Evolutionary conservation across 2,888 invertebrate genomes (phyloP).

Genomic region (Thumatha senex): DNA sequence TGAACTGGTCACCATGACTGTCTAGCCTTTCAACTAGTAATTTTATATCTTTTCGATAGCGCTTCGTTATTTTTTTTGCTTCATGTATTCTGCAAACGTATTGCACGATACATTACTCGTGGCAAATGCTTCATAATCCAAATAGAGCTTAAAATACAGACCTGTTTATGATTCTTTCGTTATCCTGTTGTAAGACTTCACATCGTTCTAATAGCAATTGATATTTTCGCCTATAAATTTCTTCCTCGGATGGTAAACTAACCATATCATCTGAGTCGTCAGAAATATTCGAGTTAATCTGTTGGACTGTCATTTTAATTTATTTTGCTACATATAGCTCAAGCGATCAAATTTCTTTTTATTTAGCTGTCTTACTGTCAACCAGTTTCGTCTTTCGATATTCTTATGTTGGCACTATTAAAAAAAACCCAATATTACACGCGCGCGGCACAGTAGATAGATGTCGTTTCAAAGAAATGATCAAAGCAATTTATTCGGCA

Average conservation of each 20-base stretch:
- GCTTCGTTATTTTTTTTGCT: slow-evolving; percentile 87
- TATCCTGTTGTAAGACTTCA: slow-evolving; percentile 89
- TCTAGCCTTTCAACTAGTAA: slow-evolving; percentile 87
- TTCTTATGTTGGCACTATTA: slow-evolving; percentile 34
- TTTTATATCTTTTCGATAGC: slow-evolving; percentile 87
- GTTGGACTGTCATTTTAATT: slow-evolving; percentile 84
- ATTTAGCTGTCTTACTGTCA: slow-evolving; percentile 52
- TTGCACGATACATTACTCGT: slow-evolving; percentile 29
- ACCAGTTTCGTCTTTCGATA: slow-evolving; percentile 10
- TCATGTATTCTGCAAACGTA: slow-evolving; percentile 85
- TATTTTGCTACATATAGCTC: slow-evolving; percentile 77
- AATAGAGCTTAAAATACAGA: slow-evolving; percentile 53
- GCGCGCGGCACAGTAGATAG: no score
- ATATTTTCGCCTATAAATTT: slow-evolving; percentile 89
- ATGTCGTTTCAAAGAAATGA: no score
- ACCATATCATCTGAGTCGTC: slow-evolving; percentile 83
- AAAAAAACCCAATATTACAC: not conserved
- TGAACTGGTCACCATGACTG: slow-evolving; percentile 87
- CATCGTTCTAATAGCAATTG: slow-evolving; percentile 89
- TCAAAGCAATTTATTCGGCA: no score
- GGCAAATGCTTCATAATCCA: slow-evolving; percentile 26
- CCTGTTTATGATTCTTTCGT: slow-evolving; percentile 88
- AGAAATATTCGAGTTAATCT: slow-evolving; percentile 80
- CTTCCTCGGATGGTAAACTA: slow-evolving; percentile 84
- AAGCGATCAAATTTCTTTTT: slow-evolving; percentile 73